Conservation (phyloP, 2,113 vertebrate species). For the Phasianus colchicus region DNA sequence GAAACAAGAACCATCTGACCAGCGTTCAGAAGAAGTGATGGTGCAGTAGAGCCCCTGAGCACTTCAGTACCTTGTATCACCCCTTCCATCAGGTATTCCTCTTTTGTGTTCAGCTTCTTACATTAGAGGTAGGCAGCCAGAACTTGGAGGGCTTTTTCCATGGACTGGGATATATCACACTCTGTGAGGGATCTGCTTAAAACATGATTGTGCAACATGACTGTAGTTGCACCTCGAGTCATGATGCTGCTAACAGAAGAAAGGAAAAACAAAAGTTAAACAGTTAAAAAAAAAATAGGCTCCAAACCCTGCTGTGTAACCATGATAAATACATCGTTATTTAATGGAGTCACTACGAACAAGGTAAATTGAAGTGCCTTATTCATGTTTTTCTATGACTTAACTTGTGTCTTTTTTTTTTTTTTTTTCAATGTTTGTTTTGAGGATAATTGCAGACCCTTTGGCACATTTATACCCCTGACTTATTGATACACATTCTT, state of each 20-base stretch:
- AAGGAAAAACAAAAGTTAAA: background rate
- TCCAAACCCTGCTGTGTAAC: background rate
- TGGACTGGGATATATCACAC: background rate
- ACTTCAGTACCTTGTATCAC: background rate
- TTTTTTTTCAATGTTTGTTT: background rate
- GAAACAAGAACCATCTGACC: background rate
- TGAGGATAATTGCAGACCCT: conserved; percentile 14
- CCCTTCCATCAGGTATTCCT: background rate
- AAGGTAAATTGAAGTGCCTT: background rate
- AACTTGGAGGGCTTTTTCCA: background rate
- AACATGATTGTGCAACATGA: background rate
- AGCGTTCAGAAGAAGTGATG: background rate
- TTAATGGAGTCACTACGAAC: background rate
- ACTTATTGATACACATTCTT: conserved; percentile 19
- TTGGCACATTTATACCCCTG: background rate
- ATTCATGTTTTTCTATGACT: background rate
- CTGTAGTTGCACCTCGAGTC: background rate
- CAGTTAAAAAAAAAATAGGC: background rate
- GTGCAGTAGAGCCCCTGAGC: background rate
- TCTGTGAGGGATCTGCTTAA: background rate
- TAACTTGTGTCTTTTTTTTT: background rate
- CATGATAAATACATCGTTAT: background rate
- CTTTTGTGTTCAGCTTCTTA: background rate
- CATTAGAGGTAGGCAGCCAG: background rate
- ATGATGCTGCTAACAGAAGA: background rate